These are phyloP conservation scores for Drosophila rufa DNA, from an alignment of 1,140 invertebrate species.

Conservation along the genomic window DNA sequence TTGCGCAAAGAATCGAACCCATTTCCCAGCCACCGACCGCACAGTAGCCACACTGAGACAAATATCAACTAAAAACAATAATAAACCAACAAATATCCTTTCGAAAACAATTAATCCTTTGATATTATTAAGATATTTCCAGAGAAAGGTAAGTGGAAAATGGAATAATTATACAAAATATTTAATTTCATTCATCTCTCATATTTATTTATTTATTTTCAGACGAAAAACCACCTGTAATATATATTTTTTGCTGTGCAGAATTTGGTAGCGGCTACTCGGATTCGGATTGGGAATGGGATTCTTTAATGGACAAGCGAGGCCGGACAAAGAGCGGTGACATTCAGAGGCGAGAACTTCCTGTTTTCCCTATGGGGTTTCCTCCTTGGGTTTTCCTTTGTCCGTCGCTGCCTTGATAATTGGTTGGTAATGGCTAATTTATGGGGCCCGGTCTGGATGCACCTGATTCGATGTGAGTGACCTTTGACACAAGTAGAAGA, in stretches of 20 bases:
- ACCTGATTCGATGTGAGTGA: conserved; percentile 71
- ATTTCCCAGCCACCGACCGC: conserved; percentile 19
- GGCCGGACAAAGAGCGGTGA: conserved; percentile 37
- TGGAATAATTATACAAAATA: too few species aligned
- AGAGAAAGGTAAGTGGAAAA: not conserved
- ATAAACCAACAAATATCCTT: not conserved
- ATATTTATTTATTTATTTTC: not conserved
- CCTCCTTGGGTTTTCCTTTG: conserved; percentile 18
- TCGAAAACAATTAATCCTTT: not conserved
- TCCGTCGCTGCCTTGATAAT: conserved; percentile 48
- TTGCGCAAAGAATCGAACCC: conserved; percentile 37
- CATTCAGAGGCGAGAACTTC: conserved; percentile 45
- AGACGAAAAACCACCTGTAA: not conserved
- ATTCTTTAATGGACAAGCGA: conserved; percentile 22
- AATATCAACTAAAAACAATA: not conserved
- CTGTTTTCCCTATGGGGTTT: conserved; percentile 29
- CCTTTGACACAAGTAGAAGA: conserved; percentile 60
- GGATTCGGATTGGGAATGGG: not conserved
- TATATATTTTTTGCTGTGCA: conserved; percentile 11
- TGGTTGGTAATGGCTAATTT: conserved; percentile 77
- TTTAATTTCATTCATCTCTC: too few species aligned
- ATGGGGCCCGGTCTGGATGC: conserved; percentile 50
- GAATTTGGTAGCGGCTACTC: conserved; percentile 19
- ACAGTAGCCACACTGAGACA: conserved; percentile 28
- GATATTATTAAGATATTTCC: too few species aligned